Evolutionary conservation across 2,888 invertebrate species (phyloP).

Genomic region (Hofmannophila pseudospretella): DNA sequence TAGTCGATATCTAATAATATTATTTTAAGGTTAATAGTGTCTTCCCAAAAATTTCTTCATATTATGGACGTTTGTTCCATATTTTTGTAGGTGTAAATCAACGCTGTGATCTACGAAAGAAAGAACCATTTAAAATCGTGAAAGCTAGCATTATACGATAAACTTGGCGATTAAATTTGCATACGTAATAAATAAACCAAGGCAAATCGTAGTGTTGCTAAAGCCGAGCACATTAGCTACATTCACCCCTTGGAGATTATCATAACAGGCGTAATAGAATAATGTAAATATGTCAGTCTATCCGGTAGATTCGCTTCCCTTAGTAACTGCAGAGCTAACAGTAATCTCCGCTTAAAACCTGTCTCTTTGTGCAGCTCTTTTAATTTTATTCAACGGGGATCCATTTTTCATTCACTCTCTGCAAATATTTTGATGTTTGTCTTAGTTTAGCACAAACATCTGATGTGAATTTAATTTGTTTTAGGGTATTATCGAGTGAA

Average conservation of each 20-base stretch:
- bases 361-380: slow-evolving; percentile 49
- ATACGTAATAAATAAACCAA: slow-evolving; percentile 32
- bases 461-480: no score
- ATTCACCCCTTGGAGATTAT: slow-evolving; percentile 62
- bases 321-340: slow-evolving; percentile 51
- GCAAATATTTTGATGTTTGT: slow-evolving; percentile 73
- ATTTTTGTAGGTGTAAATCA: no score
- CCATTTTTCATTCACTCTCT: slow-evolving; percentile 61
- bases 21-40: no score
- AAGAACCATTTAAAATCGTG: neutral
- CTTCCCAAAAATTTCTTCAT: no score
- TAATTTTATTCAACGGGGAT: slow-evolving; percentile 48
- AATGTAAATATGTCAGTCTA: slow-evolving; percentile 56
- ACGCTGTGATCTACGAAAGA: neutral
- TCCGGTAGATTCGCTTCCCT: slow-evolving; percentile 19
- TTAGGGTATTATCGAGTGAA: no score
- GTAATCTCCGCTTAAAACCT: slow-evolving; percentile 61
- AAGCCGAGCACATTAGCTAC: slow-evolving; percentile 56
- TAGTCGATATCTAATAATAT: no score
- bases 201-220: slow-evolving; percentile 42
- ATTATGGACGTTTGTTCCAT: no score
- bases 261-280: slow-evolving; percentile 67
- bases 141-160: neutral
- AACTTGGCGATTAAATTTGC: slow-evolving; percentile 19
- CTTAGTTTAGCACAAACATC: slow-evolving; percentile 16